Evolutionary conservation across 2,113 vertebrate species (phyloP).

Genomic region (Prolemur simus): DNA sequence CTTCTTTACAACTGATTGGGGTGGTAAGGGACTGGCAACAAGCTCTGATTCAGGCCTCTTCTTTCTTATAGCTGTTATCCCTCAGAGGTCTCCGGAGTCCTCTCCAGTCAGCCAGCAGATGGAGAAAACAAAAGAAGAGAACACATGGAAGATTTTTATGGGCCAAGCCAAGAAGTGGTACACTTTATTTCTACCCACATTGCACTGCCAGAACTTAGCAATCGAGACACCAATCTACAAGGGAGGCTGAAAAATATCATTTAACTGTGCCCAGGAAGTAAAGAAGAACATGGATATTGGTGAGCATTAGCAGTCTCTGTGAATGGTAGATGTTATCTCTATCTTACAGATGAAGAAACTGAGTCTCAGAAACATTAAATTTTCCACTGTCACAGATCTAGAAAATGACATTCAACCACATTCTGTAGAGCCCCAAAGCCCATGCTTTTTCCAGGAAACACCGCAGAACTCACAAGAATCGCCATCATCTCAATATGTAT

Average conservation of each 20-base stretch:
- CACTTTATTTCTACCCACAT: background rate
- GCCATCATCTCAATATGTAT: background rate
- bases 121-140: background rate
- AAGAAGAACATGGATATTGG: background rate
- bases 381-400: background rate
- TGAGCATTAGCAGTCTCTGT: background rate
- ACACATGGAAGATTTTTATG: background rate
- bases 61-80: background rate
- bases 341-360: background rate
- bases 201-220: background rate
- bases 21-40: background rate
- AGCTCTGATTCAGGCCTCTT: background rate
- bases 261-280: background rate
- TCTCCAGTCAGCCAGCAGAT: background rate
- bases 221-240: background rate
- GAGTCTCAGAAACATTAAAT: background rate
- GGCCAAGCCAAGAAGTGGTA: background rate
- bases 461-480: background rate
- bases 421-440: background rate
- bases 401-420: background rate
- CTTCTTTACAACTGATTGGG: background rate
- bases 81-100: background rate
- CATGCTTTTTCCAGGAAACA: background rate
- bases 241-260: background rate
- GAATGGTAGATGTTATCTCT: background rate